Evolutionary conservation across 1,140 invertebrate genomes (phyloP).

Genomic region (Rhyacophila brunnea): DNA sequence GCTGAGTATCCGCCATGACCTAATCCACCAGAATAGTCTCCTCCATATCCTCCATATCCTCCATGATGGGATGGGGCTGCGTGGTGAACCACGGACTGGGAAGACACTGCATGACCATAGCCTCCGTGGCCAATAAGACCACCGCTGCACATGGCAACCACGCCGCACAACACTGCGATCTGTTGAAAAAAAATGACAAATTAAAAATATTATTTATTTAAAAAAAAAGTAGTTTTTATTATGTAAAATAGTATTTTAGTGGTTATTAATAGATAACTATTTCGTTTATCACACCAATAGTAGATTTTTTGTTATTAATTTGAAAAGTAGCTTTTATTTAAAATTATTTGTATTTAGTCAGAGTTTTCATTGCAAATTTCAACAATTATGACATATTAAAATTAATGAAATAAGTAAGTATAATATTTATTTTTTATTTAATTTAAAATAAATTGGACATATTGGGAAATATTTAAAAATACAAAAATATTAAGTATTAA

Average conservation of each 20-base stretch:
- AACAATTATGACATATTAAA: too few species aligned
- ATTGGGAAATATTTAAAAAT: too few species aligned
- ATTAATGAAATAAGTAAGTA: too few species aligned
- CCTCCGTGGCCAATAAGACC: slow-evolving; percentile 39
- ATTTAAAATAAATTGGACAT: too few species aligned
- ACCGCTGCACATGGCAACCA: slow-evolving; percentile 46
- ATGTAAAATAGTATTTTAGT: too few species aligned
- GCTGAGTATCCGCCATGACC: slow-evolving; percentile 3
- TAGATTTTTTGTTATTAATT: not conserved
- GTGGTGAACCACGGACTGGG: slow-evolving; percentile 47
- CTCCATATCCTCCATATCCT: slow-evolving; percentile 13
- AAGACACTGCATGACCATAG: slow-evolving; percentile 46
- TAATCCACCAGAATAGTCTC: slow-evolving; percentile 8
- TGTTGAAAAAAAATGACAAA: not conserved
- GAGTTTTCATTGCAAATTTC: too few species aligned
- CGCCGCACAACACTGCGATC: slow-evolving; percentile 28
- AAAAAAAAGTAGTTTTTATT: too few species aligned
- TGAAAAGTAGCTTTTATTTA: not conserved
- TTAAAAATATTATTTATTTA: not conserved
- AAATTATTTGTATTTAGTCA: too few species aligned
- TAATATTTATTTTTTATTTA: too few species aligned
- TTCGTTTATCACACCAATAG: too few species aligned
- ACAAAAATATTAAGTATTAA: too few species aligned
- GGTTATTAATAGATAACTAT: too few species aligned
- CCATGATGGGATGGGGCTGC: slow-evolving; percentile 33